Evolutionary conservation across 1,140 invertebrate genomes (phyloP), one percentile per base, ranked within the genome.

Genomic region (Caerostris darwini): DNA sequence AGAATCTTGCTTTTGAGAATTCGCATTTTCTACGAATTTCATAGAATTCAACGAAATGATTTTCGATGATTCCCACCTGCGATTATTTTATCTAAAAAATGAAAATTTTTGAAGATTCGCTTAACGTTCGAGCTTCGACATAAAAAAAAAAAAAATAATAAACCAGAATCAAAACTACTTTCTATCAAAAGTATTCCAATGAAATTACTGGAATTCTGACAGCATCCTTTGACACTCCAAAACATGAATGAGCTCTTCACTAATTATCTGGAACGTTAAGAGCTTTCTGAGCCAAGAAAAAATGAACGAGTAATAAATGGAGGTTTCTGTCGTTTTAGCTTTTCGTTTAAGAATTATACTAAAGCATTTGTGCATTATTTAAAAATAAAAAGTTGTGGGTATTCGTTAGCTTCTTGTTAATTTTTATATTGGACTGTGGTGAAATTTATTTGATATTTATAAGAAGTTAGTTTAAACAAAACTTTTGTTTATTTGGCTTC

Each of bases 201-300:
- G 34, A 53, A 77, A 77, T 34, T 71, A 71, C 34, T 50, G 34
- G 53, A 53, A 77, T 12, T 12, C 8, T 77, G 71, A 77, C 71
- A 77, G 71, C 50, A 77, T 77, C 50, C 50, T 77, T 77, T 50
- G 71, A 77, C 71, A 77, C 71, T 77, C 5, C 50, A 77, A 34
- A 77, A 77, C 71, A 77, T 77, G 53, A 77, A 77, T 77, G 71
- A 77, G 34, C 71, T 53, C 71, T 77, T 77, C 71, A 77, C 19
- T 77, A 77, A 53, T 77, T 77, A 77, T 77, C 50, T 50, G 71
- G 8, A 77, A 77, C 19, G 8, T 50, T 77, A 77, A 77, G 71
- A 77, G 71, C 10, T 77, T 77, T 77, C 71, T 10, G 53, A 77
- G 53, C 3, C 12, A 3, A 7, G 10, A 53, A 77, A 77, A 77